phyloP scores from a whole-genome alignment of 2,888 invertebrate genomes.

The Cerceris rybyensis region DNA sequence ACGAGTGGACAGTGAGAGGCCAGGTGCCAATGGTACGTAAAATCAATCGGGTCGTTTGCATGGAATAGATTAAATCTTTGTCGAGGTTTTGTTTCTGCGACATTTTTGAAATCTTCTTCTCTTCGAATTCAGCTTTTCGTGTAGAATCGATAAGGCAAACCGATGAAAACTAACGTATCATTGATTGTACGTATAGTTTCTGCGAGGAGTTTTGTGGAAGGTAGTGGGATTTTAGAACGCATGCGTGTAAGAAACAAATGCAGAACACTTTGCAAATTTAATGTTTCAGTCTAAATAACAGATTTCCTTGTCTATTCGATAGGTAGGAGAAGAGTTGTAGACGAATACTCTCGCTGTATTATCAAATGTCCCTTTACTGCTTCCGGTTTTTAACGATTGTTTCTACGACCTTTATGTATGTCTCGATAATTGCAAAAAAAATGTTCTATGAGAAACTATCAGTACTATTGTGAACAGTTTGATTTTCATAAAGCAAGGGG shows the following conservation, averaged over 20 bases:
- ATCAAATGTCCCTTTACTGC: too few species aligned
- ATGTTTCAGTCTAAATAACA: neutral
- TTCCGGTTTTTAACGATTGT: too few species aligned
- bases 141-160: neutral
- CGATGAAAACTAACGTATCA: neutral
- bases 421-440: too few species aligned
- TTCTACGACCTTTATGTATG: too few species aligned
- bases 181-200: neutral
- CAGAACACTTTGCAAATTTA: neutral
- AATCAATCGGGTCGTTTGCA: constrained; percentile 49
- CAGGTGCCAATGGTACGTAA: constrained; percentile 59
- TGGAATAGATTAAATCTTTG: constrained; percentile 37
- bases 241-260: constrained; percentile 14
- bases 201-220: neutral
- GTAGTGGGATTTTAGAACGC: neutral
- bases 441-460: too few species aligned
- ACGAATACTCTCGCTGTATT: too few species aligned
- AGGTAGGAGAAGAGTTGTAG: too few species aligned
- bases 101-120: neutral
- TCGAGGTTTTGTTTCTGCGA: constrained; percentile 2
- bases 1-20: constrained; percentile 31
- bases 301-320: too few species aligned
- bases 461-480: too few species aligned
- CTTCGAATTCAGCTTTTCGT: neutral
- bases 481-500: too few species aligned